Evolutionary conservation across 2,888 invertebrate species (phyloP).

Genomic region (Brachypterus glaber): DNA sequence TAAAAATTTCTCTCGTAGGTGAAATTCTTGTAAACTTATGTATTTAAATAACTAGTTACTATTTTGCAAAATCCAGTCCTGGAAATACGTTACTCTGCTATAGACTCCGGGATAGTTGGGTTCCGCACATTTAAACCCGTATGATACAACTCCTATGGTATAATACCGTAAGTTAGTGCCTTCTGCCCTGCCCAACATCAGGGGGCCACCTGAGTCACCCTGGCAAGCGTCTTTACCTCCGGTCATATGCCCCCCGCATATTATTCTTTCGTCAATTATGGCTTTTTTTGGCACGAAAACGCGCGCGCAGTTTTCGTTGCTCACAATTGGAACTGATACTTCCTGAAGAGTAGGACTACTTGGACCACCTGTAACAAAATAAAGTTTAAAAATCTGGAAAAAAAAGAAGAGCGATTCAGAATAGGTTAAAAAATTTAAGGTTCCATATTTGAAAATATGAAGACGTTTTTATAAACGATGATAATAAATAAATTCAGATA

Average conservation of each 20-base stretch:
- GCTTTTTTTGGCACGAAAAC: slow-evolving; percentile 50
- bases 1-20: too few relatives aligned
- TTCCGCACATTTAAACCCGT: slow-evolving; percentile 55
- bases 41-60: too few relatives aligned
- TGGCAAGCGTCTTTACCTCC: slow-evolving; percentile 67
- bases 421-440: too few relatives aligned
- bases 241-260: slow-evolving; percentile 58
- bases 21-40: too few relatives aligned
- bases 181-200: slow-evolving; percentile 45
- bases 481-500: too few relatives aligned
- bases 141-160: slow-evolving; percentile 60
- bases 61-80: slow-evolving; percentile 63
- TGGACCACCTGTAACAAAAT: slow-evolving; percentile 52
- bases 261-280: slow-evolving; percentile 51
- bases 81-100: slow-evolving; percentile 48
- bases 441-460: too few relatives aligned
- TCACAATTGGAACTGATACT: slow-evolving; percentile 60
- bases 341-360: slow-evolving; percentile 56
- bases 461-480: too few relatives aligned
- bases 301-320: slow-evolving; percentile 49
- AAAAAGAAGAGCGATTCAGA: slow-evolving; percentile 2
- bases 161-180: slow-evolving; percentile 39
- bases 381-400: slow-evolving; percentile 4
- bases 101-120: slow-evolving; percentile 56
- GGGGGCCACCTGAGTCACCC: slow-evolving; percentile 76